Conservation (phyloP, 2,888 invertebrate genomes). For the Amblyjoppa proteus region DNA sequence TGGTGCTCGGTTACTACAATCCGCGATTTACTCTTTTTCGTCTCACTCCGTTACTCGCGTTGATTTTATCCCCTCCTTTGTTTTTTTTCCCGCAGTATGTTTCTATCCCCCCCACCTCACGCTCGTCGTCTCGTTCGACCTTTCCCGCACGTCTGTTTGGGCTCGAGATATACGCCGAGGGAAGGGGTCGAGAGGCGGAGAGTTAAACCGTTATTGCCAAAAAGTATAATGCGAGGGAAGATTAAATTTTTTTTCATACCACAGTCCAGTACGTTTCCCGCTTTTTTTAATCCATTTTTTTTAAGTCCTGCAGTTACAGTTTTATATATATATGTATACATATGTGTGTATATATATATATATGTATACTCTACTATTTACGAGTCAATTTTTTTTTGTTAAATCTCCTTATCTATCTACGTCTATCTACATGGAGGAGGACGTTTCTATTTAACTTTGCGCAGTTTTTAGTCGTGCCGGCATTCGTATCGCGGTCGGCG, state of each 20-base stretch:
- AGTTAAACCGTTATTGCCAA: slow-evolving; percentile 77
- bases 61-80: slow-evolving; percentile 35
- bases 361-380: slow-evolving; percentile 4
- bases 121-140: slow-evolving; percentile 46
- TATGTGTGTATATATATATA: background rate
- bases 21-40: slow-evolving; percentile 79
- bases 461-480: background rate
- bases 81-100: slow-evolving; percentile 17
- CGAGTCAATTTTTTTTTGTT: background rate
- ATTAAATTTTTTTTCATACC: slow-evolving; percentile 78
- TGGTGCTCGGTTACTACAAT: slow-evolving; percentile 78
- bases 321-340: background rate
- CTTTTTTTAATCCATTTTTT: background rate
- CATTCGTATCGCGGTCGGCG: background rate
- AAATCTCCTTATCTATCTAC: background rate
- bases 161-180: slow-evolving; percentile 47
- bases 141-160: slow-evolving; percentile 60
- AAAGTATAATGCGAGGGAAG: slow-evolving; percentile 80
- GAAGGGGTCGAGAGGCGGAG: slow-evolving; percentile 62
- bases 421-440: slow-evolving; percentile 8
- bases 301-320: background rate
- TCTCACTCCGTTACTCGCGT: slow-evolving; percentile 54
- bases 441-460: slow-evolving; percentile 8
- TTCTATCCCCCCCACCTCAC: background rate
- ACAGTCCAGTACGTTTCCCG: slow-evolving; percentile 43